Base-by-base conservation (phyloP, 2,113 vertebrate genomes). In the Camelus bactrianus region DNA sequence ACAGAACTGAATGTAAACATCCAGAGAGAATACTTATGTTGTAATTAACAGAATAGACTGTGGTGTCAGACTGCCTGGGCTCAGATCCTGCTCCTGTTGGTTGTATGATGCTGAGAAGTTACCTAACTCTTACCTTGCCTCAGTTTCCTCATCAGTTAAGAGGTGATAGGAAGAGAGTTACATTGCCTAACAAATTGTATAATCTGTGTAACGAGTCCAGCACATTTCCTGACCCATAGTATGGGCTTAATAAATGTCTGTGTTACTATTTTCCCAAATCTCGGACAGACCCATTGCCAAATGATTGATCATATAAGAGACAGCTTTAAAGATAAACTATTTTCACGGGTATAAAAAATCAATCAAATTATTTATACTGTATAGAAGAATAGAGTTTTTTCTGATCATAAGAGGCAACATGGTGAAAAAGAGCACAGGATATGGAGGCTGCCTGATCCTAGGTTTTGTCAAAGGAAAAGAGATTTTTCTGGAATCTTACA, bases 191-290 rank as follows among this genome's bases (percentile, higher is more conserved):
- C 30, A 58, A 84, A 62, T 30, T 79, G 70, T 50, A 20, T 67
- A 80, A 95, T 60, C 79, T 17, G 32, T 79, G n/a, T 58, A 83
- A 86, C 1, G 4, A 85, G 2, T 50, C 80, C 15, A 52, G 42
- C 80, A 62, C n/a, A 87, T 67, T 60, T 83, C 82, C 80, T 82
- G 38, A 14, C 65, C 12, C n/a, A 91, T 12, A 28, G 7, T 64
- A 60, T 35, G 22, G 14, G 20, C 46, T 90, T 80, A 56, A 80
- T 64, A 92, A 75, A 79, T 42, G 9, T 20, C 52, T 91, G 58
- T 90, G 38, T 81, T 95, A 89, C 67, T 76, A 48, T 91, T 96
- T 93, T 52, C 30, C 64, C 38, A 87, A 95, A 76, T 80, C 70
- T 54, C 75, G 96, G n/a, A 42, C 52, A 79, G 82, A 75, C 60